Percentiles rank a stretch among this genome's conserved stretches.
These are phyloP conservation scores for Eretmocerus hayati DNA, from an alignment of 2,888 invertebrate species.

Conservation along the genomic window DNA sequence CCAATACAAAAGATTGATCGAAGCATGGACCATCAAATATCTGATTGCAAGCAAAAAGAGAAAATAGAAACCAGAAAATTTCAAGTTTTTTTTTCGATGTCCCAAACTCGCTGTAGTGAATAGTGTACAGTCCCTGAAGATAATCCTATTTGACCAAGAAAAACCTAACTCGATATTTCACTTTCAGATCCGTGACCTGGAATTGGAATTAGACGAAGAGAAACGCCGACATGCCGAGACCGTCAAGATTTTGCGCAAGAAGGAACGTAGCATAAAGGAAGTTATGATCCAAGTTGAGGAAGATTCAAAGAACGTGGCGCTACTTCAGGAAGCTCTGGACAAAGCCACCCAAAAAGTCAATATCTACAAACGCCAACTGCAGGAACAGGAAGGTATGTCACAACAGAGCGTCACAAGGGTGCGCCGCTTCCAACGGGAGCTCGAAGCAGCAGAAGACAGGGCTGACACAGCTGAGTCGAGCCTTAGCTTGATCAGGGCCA, in stretches of 20 bases:
- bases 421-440: slow-evolving; percentile 95
- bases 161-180: background rate
- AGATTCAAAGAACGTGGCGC: slow-evolving; percentile 89
- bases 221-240: slow-evolving; percentile 96
- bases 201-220: slow-evolving; percentile 92
- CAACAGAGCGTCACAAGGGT: slow-evolving; percentile 90
- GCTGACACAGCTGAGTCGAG: slow-evolving; percentile 93
- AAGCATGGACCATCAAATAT: too few species aligned
- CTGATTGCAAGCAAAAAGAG: too few species aligned
- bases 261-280: slow-evolving; percentile 95
- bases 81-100: background rate
- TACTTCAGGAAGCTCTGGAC: slow-evolving; percentile 86
- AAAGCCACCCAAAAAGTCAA: slow-evolving; percentile 80
- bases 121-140: too few species aligned
- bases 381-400: slow-evolving; percentile 89
- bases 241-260: slow-evolving; percentile 95
- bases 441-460: slow-evolving; percentile 95
- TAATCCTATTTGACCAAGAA: background rate
- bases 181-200: slow-evolving; percentile 80
- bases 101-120: too few species aligned
- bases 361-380: slow-evolving; percentile 93
- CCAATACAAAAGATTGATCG: too few species aligned
- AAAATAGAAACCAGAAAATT: too few species aligned
- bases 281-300: slow-evolving; percentile 92
- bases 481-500: slow-evolving; percentile 90